These are phyloP conservation scores for Tupaia tana DNA, from an alignment of 2,113 vertebrate species.

Conservation along the genomic window DNA sequence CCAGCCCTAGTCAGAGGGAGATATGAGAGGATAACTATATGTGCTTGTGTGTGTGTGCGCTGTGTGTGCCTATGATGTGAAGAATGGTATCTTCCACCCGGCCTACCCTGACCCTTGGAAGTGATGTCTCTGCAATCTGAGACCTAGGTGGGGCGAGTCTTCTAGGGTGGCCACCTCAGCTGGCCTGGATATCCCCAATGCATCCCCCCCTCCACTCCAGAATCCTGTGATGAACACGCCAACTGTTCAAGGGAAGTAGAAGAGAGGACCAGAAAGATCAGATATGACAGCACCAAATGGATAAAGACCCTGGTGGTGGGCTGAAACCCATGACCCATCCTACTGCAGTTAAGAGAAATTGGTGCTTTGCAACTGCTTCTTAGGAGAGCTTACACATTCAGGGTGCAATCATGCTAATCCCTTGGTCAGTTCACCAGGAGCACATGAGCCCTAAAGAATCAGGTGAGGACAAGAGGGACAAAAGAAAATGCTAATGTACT, in stretches of 20 bases:
- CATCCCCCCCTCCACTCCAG: neutral
- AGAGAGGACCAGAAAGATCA: neutral
- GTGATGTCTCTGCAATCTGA: neutral
- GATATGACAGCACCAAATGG: neutral
- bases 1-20: neutral
- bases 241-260: neutral
- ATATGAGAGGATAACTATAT: too few relatives aligned
- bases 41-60: too few relatives aligned
- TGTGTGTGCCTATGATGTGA: neutral
- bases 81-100: neutral
- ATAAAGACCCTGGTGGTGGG: neutral
- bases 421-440: neutral
- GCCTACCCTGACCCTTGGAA: neutral
- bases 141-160: fast-evolving
- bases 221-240: too few relatives aligned
- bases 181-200: neutral
- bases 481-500: neutral
- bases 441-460: neutral
- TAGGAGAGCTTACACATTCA: neutral
- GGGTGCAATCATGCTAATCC: neutral
- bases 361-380: neutral
- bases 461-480: neutral
- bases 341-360: neutral
- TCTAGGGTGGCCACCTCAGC: neutral
- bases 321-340: neutral